Conservation (phyloP, 2,888 invertebrate species). For the Scaptodrosophila latifasciaeformis region DNA sequence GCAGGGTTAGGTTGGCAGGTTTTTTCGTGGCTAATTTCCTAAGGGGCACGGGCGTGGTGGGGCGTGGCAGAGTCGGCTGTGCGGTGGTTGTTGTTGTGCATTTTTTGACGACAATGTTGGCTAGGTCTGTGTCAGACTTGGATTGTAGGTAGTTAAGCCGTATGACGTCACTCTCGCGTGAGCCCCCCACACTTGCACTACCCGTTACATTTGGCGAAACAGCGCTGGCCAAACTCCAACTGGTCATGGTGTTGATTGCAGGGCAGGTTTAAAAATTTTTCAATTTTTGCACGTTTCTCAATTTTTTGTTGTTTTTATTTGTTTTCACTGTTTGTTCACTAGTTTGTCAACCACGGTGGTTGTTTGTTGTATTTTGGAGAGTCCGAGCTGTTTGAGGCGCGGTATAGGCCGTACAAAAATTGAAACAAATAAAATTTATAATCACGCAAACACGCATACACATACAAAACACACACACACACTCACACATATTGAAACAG, state of each 20-base stretch:
- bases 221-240: slow-evolving; percentile 58
- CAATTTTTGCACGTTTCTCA: too few relatives aligned
- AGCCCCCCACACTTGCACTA: not conserved
- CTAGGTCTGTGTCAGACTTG: slow-evolving; percentile 32
- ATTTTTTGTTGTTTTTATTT: slow-evolving; percentile 2
- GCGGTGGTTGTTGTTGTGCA: slow-evolving; percentile 13
- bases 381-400: not conserved
- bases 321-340: slow-evolving; percentile 1
- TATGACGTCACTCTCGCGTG: slow-evolving; percentile 40
- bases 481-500: too few relatives aligned
- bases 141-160: slow-evolving; percentile 36
- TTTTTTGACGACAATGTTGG: slow-evolving; percentile 13
- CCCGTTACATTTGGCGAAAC: slow-evolving; percentile 49
- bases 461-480: too few relatives aligned
- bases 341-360: slow-evolving; percentile 1
- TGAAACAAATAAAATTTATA: slow-evolving; percentile 1
- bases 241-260: slow-evolving; percentile 42
- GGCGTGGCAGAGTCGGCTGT: slow-evolving; percentile 21
- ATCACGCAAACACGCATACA: too few relatives aligned
- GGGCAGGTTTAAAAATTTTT: slow-evolving; percentile 1
- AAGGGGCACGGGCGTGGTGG: slow-evolving; percentile 49
- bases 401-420: slow-evolving; percentile 2
- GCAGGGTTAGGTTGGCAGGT: slow-evolving; percentile 47
- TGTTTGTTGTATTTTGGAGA: not conserved
- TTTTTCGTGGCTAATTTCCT: slow-evolving; percentile 44